Evolutionary conservation across 1,140 invertebrate genomes (phyloP).

Genomic region (Drosophila ironensis): DNA sequence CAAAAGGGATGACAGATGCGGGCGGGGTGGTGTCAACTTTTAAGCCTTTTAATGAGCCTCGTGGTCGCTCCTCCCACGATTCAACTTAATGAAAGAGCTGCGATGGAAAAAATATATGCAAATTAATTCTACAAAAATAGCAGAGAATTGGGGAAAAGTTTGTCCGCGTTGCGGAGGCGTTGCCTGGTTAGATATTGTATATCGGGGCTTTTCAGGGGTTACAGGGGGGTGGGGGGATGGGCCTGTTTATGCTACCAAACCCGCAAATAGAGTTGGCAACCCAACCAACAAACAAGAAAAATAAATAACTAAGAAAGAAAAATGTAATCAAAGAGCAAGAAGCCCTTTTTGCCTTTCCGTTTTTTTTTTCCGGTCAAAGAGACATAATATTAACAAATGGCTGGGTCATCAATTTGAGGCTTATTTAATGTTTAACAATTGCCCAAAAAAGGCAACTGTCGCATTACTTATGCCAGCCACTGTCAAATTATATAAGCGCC

Average conservation of each 20-base stretch:
- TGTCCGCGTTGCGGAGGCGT: conserved; percentile 14
- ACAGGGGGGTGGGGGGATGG: neutral
- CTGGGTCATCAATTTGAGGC: conserved; percentile 71
- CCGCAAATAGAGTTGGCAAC: conserved; percentile 32
- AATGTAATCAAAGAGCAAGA: conserved; percentile 68
- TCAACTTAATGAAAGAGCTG: conserved; percentile 65
- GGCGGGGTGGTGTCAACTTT: conserved; percentile 40
- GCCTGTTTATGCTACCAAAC: neutral
- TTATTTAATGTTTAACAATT: conserved; percentile 73
- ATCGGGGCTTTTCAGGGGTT: neutral
- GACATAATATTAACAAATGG: conserved; percentile 76
- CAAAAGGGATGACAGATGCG: neutral
- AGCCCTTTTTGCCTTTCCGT: conserved; percentile 10
- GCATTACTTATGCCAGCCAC: conserved; percentile 59
- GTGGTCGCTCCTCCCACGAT: conserved; percentile 17
- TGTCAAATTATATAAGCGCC: conserved; percentile 66
- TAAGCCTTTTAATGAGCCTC: conserved; percentile 68
- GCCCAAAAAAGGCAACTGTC: conserved; percentile 37
- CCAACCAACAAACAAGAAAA: neutral
- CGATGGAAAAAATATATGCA: conserved; percentile 37
- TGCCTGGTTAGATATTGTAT: no score
- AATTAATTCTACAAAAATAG: conserved; percentile 52
- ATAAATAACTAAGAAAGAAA: conserved; percentile 5
- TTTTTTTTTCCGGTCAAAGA: conserved; percentile 23
- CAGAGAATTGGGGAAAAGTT: conserved; percentile 26